Base-by-base conservation (phyloP, 2,888 invertebrate species). In the Syrphus vitripennis region DNA sequence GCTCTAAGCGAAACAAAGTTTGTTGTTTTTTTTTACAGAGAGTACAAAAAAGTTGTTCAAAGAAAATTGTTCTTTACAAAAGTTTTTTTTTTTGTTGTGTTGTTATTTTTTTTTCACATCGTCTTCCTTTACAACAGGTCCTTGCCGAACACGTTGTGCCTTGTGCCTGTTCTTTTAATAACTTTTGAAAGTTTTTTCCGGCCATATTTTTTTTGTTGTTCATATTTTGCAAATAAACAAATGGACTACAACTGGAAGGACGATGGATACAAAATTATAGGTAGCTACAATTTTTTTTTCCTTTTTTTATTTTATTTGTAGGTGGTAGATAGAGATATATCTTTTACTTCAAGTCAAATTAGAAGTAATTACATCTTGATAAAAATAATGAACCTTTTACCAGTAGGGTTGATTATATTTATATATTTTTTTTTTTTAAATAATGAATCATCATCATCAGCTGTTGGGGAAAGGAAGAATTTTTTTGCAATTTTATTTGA, bases 351-450 rank as follows among this genome's bases (percentile, higher is more conserved):
- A 69, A 81, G 53, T 81, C 19, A 63, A 69, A 63, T 75, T 34
- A 69, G 70, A 70, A 81, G 75, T 42, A 81, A 80, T 75, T 67
- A 59, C 74, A 74, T 14, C 26, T 16, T 31, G 65, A 75, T 40
- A 65, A 50, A 16, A 40, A n/a, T 24, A 53, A 26, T 5, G 26
- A 24, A 40, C 19, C 40, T 42, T 19, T 12, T 19, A 19, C 19
- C 16, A 10, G 21, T 21, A 37, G 72, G 59, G 29, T 19, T 59
- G 5, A 3, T 5, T n/a, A n/a, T n/a, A n/a, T n/a, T n/a, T n/a
- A n/a, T n/a, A n/a, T n/a, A n/a, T n/a, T n/a, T 16, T 24, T 45
- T 63, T 42, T 16, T n/a, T 63, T 24, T n/a, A 7, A 0, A 4
- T 16, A 24, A 42, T 42, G n/a, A 26, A 29, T 63, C 24, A 34